These are phyloP conservation scores for Cosmopolites sordidus DNA, from an alignment of 2,888 invertebrate genomes.

Conservation along the genomic window DNA sequence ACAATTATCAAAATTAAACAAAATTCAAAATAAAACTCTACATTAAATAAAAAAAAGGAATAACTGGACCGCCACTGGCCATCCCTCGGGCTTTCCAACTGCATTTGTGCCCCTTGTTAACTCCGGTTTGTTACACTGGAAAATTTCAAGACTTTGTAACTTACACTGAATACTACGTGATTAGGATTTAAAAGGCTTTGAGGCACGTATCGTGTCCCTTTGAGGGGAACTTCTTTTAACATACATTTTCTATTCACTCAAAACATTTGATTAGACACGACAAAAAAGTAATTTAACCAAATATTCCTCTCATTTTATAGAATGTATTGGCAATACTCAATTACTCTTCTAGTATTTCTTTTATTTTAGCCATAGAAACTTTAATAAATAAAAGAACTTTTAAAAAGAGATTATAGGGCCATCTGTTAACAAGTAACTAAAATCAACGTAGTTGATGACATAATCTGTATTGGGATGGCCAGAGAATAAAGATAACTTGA, in stretches of 20 bases:
- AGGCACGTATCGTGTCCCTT: conserved; percentile 20
- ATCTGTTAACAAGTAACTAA: too few species aligned
- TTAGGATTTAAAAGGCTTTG: conserved; percentile 27
- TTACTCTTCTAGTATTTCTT: too few species aligned
- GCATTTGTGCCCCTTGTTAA: conserved; percentile 41
- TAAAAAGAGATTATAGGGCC: too few species aligned
- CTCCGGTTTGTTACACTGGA: conserved; percentile 35
- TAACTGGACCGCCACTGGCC: conserved; percentile 13
- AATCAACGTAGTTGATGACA: too few species aligned
- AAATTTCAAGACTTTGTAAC: conserved; percentile 34
- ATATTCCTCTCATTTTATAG: too few species aligned
- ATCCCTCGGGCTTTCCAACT: conserved; percentile 20
- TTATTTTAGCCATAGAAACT: too few species aligned
- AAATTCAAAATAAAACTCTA: not conserved
- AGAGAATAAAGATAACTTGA: too few species aligned
- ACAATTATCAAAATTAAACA: too few species aligned
- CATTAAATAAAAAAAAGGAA: not conserved
- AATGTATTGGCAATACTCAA: too few species aligned
- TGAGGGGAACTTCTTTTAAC: conserved; percentile 16
- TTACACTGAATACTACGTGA: conserved; percentile 27
- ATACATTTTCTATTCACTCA: conserved; percentile 14
- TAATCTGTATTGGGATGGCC: too few species aligned
- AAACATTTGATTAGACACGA: not conserved
- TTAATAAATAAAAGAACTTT: too few species aligned
- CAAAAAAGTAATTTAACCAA: too few species aligned